These are phyloP conservation scores for Stigmatopora nigra DNA, from an alignment of 2,113 vertebrate species.

Conservation along the genomic window DNA sequence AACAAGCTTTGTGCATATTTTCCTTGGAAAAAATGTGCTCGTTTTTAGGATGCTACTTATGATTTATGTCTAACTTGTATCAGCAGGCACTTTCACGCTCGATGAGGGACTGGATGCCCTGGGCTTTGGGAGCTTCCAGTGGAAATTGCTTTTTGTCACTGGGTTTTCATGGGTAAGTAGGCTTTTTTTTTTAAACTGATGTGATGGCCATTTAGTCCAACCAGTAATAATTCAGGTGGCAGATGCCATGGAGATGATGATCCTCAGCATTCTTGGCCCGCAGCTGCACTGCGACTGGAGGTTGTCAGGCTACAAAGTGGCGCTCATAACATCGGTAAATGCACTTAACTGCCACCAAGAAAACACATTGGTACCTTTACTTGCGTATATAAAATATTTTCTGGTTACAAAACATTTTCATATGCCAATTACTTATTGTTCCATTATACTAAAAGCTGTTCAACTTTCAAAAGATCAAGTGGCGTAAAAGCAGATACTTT, in stretches of 20 bases:
- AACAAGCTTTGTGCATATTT: slow-evolving; percentile 21
- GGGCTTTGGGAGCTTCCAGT: slow-evolving; percentile 91
- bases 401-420: background rate
- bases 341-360: too few species aligned
- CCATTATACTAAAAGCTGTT: too few species aligned
- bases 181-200: background rate
- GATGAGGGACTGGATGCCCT: slow-evolving; percentile 90
- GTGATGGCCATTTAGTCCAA: background rate
- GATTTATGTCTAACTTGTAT: slow-evolving; percentile 8
- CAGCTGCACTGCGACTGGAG: slow-evolving; percentile 94
- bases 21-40: too few species aligned
- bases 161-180: slow-evolving; percentile 87
- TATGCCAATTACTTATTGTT: too few species aligned
- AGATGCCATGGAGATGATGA: slow-evolving; percentile 99
- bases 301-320: slow-evolving; percentile 84
- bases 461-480: too few species aligned
- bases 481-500: too few species aligned
- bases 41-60: background rate
- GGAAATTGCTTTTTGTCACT: slow-evolving; percentile 84
- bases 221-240: slow-evolving; percentile 71
- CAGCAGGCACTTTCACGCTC: slow-evolving; percentile 86
- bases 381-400: background rate
- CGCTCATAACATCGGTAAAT: slow-evolving; percentile 87
- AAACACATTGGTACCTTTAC: background rate
- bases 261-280: slow-evolving; percentile 88